Base-by-base conservation (phyloP, 2,113 vertebrate species). In the Baryphthengus martii region DNA sequence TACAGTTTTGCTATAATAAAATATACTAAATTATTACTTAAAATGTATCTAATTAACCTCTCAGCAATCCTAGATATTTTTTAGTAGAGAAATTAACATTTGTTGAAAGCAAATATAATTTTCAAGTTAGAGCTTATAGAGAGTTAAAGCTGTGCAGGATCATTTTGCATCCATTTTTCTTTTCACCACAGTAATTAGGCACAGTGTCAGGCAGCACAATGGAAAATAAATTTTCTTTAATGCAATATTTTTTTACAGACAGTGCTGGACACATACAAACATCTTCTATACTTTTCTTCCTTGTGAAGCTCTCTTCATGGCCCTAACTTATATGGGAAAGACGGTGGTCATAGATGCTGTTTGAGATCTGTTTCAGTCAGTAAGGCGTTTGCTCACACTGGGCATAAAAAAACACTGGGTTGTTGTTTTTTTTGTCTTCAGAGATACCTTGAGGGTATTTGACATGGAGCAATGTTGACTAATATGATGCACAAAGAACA, bases 151-250 rank as follows among this genome's bases (percentile, higher is more conserved):
- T 68, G 9, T 44, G 35, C 85, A 62, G 35, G 35, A 71, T 83
- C 7, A 42, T 78, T 93, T 93, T 89, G 92, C 70, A 80, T 84
- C 31, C 55, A 35, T 58, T 88, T 88, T 49, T 89, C 52, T 50
- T 70, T 91, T 52, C 53, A 40, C 53, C 78, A 93, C n/a, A 62
- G 52, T 84, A 82, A 96, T 97, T 96, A 94, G 92, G 87, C 88
- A 93, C 29, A 35, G 28, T 88, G 90, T 96, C 94, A 96, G 88
- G 29, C 76, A 89, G 73, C 50, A 83, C 50, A 86, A 49, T 87
- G 81, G 87, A 82, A 89, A 87, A 92, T 18, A 79, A 66, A 91
- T 71, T 90, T 93, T 89, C 68, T 90, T 83, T 91, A 90, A 77
- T 66, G 68, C 61, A 76, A 47, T 89, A 25, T 79, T 79, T 63